Conservation (phyloP, 2,113 vertebrate species). For the Hypomesus transpacificus region DNA sequence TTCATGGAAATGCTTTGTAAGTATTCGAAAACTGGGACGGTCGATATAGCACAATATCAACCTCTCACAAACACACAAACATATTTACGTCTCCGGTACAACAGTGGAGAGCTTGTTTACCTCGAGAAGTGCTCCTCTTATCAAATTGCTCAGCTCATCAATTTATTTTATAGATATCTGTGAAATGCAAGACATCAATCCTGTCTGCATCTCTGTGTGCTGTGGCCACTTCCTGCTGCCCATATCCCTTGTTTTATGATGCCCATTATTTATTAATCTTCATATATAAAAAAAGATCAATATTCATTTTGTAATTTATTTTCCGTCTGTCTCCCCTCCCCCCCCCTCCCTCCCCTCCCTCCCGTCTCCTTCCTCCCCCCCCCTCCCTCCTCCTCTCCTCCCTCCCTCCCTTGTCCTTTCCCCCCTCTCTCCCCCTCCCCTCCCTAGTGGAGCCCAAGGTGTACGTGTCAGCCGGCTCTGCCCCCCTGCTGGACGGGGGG, state of each 20-base stretch:
- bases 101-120: constrained; percentile 30
- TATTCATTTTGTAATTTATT: constrained; percentile 50
- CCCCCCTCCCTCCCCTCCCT: background rate
- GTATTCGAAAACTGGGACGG: constrained; percentile 1
- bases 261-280: constrained; percentile 64
- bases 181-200: constrained; percentile 52
- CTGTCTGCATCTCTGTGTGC: constrained; percentile 46
- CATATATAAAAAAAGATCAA: constrained; percentile 43
- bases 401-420: background rate
- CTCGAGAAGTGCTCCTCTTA: constrained; percentile 37
- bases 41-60: constrained; percentile 1
- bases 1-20: constrained; percentile 10
- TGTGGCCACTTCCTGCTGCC: constrained; percentile 34
- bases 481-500: constrained; percentile 81
- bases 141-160: constrained; percentile 39
- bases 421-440: background rate
- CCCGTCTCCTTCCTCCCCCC: background rate
- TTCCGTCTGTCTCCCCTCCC: constrained; percentile 11
- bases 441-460: constrained; percentile 90
- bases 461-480: constrained; percentile 80
- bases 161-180: constrained; percentile 57
- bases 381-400: background rate
- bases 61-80: constrained; percentile 16
- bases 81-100: constrained; percentile 19
- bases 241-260: constrained; percentile 27